Evolutionary conservation across 2,888 invertebrate genomes (phyloP), one percentile per base, ranked within the genome.

Genomic region (Penaeus monodon): DNA sequence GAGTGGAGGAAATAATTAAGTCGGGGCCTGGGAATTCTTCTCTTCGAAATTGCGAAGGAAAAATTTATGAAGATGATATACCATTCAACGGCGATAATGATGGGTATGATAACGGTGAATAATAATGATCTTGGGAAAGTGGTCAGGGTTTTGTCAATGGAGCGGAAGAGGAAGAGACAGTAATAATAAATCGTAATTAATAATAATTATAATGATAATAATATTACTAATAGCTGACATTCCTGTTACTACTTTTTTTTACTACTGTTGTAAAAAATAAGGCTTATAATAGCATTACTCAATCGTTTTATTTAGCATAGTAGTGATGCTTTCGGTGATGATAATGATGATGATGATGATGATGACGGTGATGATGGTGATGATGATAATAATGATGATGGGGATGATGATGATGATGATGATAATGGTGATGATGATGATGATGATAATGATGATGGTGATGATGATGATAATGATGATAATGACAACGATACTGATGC

Each of bases 381-480:
- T 76, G 76, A 12, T 76, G 12, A 76, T 8, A 33, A 8, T 76
- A 7, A 76, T 76, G 1, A n/a, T 77, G 12, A 76, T 76, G 44
- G 10, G 4, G 77, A 76, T 76, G 17, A 76, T 76, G 22, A 76
- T 76, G 77, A 77, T 77, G 2, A 77, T 77, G 49, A 77, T 77
- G 77, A 77, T 44, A 33, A 77, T 77, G 22, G 38, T 8, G 22
- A 77, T 22, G 17, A 77, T 77, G 22, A 1, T 77, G 38, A 33
- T 44, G 44, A 76, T 77, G 49, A 77, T 77, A 14, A 77, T 33
- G 1, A n/a, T 77, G 12, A 76, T 76, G 44, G 10, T 76, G 77
- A 76, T 76, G 17, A 76, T 76, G 22, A 76, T 76, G 77, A 77
- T 77, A 17, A 77, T 77, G 49, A 77, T 77, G 77, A 77, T 44